Evolutionary conservation across 2,888 invertebrate genomes (phyloP).

Genomic region (Agrochola lychnidis): DNA sequence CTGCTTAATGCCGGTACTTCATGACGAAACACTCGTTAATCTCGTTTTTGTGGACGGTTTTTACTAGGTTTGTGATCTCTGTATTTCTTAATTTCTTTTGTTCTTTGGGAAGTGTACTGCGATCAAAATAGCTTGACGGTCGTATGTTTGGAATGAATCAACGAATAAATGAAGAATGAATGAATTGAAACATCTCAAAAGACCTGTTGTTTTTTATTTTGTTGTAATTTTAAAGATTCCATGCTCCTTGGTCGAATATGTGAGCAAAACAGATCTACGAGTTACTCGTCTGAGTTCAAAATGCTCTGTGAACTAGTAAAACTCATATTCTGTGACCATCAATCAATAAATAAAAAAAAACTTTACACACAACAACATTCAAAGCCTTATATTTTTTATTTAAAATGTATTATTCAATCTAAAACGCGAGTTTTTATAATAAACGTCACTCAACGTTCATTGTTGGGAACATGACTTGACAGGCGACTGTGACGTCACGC

Average conservation of each 20-base stretch:
- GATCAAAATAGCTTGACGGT: background rate
- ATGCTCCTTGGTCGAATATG: background rate
- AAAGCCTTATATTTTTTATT: background rate
- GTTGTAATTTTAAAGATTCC: background rate
- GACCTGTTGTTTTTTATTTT: background rate
- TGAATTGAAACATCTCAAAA: background rate
- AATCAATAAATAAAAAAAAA: background rate
- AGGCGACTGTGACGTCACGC: conserved; percentile 48
- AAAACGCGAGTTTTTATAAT: conserved; percentile 23
- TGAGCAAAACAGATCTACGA: background rate
- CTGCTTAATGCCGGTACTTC: conserved; percentile 38
- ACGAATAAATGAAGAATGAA: too few relatives aligned
- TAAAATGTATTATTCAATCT: background rate
- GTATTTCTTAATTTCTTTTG: background rate
- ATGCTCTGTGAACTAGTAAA: background rate
- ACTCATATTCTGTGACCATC: background rate
- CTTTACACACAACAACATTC: background rate
- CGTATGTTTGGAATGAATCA: too few relatives aligned
- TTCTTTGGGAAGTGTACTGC: background rate
- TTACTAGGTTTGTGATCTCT: conserved; percentile 27
- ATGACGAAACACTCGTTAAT: conserved; percentile 50
- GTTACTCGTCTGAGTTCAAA: background rate
- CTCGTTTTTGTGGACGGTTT: conserved; percentile 32
- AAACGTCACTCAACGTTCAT: conserved; percentile 32
- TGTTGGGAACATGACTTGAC: conserved; percentile 40